Percentiles rank a stretch among this genome's conserved stretches.
These are phyloP conservation scores for Heteractis magnifica DNA, from an alignment of 92 coral and sea anemone species.

Conservation along the genomic window DNA sequence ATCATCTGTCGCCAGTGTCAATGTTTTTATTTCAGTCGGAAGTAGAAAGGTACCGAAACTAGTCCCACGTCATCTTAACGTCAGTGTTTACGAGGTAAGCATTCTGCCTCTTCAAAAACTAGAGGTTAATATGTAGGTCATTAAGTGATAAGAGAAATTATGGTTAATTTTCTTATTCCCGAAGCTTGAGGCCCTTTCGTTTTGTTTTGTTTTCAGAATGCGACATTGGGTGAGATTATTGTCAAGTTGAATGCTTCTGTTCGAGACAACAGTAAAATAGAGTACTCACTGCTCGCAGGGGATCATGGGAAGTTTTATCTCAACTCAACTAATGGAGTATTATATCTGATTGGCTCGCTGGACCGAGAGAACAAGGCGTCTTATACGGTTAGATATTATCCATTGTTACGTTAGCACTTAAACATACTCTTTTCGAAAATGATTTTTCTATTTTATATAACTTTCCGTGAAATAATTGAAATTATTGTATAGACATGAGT, in stretches of 20 bases:
- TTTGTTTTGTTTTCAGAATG: conserved; percentile 34
- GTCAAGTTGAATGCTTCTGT: conserved; percentile 37
- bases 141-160: too few relatives aligned
- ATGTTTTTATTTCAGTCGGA: conserved; percentile 37
- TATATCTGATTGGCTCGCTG: conserved; percentile 18
- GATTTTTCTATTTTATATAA: too few relatives aligned
- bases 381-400: conserved; percentile 34
- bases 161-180: too few relatives aligned
- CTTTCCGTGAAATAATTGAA: too few relatives aligned
- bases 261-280: not conserved
- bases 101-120: not conserved
- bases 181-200: too few relatives aligned
- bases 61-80: conserved; percentile 32
- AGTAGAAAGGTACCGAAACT: conserved; percentile 36
- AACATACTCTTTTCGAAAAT: not conserved
- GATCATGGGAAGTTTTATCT: conserved; percentile 40
- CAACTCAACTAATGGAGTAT: conserved; percentile 39
- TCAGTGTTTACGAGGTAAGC: conserved; percentile 60
- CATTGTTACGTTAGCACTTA: not conserved
- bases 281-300: conserved; percentile 41
- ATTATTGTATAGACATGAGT: too few relatives aligned
- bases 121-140: too few relatives aligned
- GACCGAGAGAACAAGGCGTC: conserved; percentile 40
- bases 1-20: conserved; percentile 44
- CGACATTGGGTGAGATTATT: conserved; percentile 31